phyloP scores from a whole-genome alignment of 1,140 invertebrate genomes.

The Olivierus martensii region DNA sequence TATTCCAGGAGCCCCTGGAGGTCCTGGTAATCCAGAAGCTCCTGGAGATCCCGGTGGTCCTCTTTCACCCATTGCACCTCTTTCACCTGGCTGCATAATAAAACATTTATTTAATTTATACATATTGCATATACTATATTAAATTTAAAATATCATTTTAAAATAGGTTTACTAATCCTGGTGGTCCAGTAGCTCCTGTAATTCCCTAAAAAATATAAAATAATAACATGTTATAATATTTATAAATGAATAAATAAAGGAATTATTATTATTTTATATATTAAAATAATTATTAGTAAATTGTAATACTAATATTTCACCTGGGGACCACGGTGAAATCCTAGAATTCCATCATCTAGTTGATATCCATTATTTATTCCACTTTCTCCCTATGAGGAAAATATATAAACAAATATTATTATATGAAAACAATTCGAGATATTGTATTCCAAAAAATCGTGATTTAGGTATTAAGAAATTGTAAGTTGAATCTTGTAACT shows the following conservation, averaged over 20 bases:
- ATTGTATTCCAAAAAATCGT: too few species aligned
- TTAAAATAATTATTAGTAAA: too few species aligned
- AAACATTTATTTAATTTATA: neutral
- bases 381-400: neutral
- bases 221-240: too few species aligned
- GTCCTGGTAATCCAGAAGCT: conserved; percentile 6
- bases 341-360: conserved; percentile 4
- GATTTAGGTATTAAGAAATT: too few species aligned
- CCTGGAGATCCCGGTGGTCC: conserved; percentile 24
- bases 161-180: conserved; percentile 10
- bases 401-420: neutral
- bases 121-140: too few species aligned
- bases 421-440: too few species aligned
- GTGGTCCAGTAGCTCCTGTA: conserved; percentile 5
- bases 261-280: too few species aligned
- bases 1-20: conserved; percentile 6
- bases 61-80: conserved; percentile 10
- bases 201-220: conserved; percentile 2
- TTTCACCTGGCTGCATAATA: conserved; percentile 11
- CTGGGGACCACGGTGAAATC: conserved; percentile 4
- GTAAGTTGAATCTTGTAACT: too few species aligned
- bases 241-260: too few species aligned
- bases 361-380: neutral
- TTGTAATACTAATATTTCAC: conserved; percentile 1
- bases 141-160: too few species aligned